Percentiles rank a stretch among this genome's conserved stretches.
These are phyloP conservation scores for Brienomyrus brachyistius DNA, from an alignment of 2,113 vertebrate genomes.

Conservation along the genomic window DNA sequence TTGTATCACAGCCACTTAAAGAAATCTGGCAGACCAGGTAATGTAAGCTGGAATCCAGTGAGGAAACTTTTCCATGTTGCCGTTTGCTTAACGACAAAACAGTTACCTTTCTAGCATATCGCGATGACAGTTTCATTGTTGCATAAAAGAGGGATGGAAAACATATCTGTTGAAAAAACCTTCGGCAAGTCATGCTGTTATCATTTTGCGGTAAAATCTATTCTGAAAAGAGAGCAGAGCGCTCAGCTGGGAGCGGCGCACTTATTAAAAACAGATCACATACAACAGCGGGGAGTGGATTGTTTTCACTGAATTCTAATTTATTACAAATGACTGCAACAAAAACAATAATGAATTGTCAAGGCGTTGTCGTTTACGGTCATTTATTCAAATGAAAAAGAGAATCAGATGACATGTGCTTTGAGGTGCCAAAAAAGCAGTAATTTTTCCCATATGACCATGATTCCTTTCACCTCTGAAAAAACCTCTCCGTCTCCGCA, in stretches of 20 bases:
- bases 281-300: neutral
- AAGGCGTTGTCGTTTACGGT: too few relatives aligned
- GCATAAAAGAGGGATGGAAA: neutral
- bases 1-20: neutral
- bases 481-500: neutral
- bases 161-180: neutral
- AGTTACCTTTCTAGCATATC: neutral
- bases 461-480: neutral
- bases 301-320: neutral
- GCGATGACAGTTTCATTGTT: neutral
- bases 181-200: neutral
- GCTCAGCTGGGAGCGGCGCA: neutral
- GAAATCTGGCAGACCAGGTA: neutral
- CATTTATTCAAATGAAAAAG: slow-evolving; percentile 2
- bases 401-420: slow-evolving; percentile 40
- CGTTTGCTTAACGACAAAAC: neutral
- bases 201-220: neutral
- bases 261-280: neutral
- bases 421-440: slow-evolving; percentile 8
- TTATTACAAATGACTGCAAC: neutral
- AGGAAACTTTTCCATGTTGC: neutral
- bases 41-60: neutral
- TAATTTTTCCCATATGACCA: slow-evolving; percentile 63
- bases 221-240: neutral
- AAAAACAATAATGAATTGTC: neutral